Evolutionary conservation across 2,888 invertebrate species (phyloP).

Genomic region (Andrena camellia): DNA sequence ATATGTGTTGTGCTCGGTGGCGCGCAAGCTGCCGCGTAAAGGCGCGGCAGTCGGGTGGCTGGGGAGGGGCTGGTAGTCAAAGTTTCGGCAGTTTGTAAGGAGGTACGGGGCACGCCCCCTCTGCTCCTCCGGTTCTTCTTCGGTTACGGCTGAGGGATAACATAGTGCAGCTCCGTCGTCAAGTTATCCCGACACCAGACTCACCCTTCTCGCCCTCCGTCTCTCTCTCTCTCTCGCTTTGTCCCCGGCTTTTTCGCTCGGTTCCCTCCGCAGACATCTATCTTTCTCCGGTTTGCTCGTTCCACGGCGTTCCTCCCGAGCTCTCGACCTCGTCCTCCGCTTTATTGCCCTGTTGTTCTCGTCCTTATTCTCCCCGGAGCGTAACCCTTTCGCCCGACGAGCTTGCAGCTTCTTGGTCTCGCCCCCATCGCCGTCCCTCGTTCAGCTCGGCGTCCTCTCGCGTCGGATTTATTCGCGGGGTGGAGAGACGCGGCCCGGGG

Average conservation of each 20-base stretch:
- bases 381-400: conserved; percentile 65
- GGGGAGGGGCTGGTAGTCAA: conserved; percentile 68
- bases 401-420: conserved; percentile 25
- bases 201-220: conserved; percentile 28
- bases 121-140: conserved; percentile 73
- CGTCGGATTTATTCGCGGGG: conserved; percentile 61
- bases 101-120: conserved; percentile 70
- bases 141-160: conserved; percentile 81
- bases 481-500: conserved; percentile 35
- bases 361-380: conserved; percentile 55
- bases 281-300: conserved; percentile 24
- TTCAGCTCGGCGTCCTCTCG: conserved; percentile 14
- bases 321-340: conserved; percentile 59
- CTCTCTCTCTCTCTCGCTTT: conserved; percentile 28
- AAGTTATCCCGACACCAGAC: conserved; percentile 70
- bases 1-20: conserved; percentile 38
- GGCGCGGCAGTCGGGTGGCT: conserved; percentile 30
- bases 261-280: conserved; percentile 40
- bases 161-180: conserved; percentile 74
- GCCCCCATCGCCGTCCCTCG: conserved; percentile 30
- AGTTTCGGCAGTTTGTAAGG: conserved; percentile 80
- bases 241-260: conserved; percentile 48
- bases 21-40: conserved; percentile 63
- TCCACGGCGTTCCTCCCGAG: neutral
- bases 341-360: conserved; percentile 77